phyloP scores from a whole-genome alignment of 2,797 vertebrate species.

The Huso huso region DNA sequence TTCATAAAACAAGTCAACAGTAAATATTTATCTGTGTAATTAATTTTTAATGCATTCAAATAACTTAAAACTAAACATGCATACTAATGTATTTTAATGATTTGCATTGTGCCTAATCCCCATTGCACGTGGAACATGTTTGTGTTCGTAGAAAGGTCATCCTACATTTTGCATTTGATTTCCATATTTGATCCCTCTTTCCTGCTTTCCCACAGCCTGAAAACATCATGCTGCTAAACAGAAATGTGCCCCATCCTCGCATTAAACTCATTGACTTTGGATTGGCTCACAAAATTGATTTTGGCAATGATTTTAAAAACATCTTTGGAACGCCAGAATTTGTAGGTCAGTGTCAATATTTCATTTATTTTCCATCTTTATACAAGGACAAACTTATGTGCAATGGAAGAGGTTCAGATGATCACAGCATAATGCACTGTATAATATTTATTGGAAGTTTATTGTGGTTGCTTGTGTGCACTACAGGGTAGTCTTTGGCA shows the following conservation, averaged over 20 bases:
- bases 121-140: too few relatives aligned
- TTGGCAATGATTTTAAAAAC: constrained; percentile 97
- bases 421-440: too few relatives aligned
- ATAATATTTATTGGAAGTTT: too few relatives aligned
- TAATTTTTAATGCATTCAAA: neutral
- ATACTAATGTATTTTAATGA: too few relatives aligned
- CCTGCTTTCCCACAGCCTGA: constrained; percentile 68
- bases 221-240: constrained; percentile 96
- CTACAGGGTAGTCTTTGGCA: too few relatives aligned
- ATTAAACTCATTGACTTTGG: constrained; percentile 99
- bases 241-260: constrained; percentile 83
- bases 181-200: constrained; percentile 18
- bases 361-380: neutral
- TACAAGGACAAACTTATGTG: neutral
- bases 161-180: constrained; percentile 28
- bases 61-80: too few relatives aligned
- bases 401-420: too few relatives aligned
- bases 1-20: too few relatives aligned
- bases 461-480: too few relatives aligned
- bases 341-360: constrained; percentile 71
- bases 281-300: constrained; percentile 95
- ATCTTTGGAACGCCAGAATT: constrained; percentile 98
- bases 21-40: neutral
- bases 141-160: constrained; percentile 17
- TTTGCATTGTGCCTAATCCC: too few relatives aligned